Base-by-base conservation (phyloP, 2,888 invertebrate genomes). In the Orthonychiurus folsomi region DNA sequence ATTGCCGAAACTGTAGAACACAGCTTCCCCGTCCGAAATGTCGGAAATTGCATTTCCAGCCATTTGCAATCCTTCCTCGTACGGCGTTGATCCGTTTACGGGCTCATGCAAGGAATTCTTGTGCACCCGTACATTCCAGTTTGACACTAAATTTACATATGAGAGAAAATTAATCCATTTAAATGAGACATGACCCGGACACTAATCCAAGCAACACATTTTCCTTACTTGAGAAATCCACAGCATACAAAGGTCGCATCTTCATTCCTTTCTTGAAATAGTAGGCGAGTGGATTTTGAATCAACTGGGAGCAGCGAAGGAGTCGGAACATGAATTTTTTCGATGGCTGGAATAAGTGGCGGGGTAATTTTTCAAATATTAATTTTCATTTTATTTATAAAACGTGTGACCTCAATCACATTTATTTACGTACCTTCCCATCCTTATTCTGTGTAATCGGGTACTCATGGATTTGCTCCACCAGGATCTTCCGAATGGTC, bases 141-240 rank as follows among this genome's bases (percentile, higher is more conserved):
- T 69, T 26, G 69, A 69, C 23, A 56, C 67, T 69, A 25, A n/a
- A n/a, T n/a, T n/a, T n/a, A n/a, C n/a, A n/a, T 26, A n/a, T 54
- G 26, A 62, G 20, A 53, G 25, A 37, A 5, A n/a, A 15, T n/a
- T n/a, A n/a, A n/a, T n/a, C n/a, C n/a, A n/a, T n/a, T n/a, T n/a
- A n/a, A n/a, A n/a, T n/a, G n/a, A n/a, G n/a, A n/a, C n/a, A n/a
- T n/a, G n/a, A n/a, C n/a, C n/a, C n/a, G n/a, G n/a, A n/a, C n/a
- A n/a, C n/a, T n/a, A n/a, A n/a, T n/a, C n/a, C n/a, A n/a, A n/a
- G n/a, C n/a, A n/a, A n/a, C n/a, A n/a, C n/a, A n/a, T n/a, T n/a
- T n/a, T n/a, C n/a, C n/a, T n/a, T 56, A 68, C 68, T 56, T 59
- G 68, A 66, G 61, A 60, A 68, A 55, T 68, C 68, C 21, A 68